Percentiles rank a stretch among this genome's conserved stretches.
phyloP scores from a whole-genome alignment of 2,113 vertebrate species.

The Tiliqua scincoides region DNA sequence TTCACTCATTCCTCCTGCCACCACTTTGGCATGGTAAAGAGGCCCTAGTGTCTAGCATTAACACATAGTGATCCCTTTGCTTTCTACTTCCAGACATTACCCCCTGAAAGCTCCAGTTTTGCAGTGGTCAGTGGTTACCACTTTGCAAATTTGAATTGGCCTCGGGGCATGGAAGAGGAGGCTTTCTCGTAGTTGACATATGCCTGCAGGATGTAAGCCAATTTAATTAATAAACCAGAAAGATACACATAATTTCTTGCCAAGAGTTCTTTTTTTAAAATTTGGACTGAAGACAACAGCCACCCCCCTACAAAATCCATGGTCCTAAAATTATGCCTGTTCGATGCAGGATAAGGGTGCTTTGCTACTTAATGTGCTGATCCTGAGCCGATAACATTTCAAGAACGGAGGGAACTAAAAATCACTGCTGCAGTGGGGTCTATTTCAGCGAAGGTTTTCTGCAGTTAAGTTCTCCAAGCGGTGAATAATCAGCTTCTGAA shows the following conservation, averaged over 20 bases:
- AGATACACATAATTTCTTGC: neutral
- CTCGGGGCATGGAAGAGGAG: neutral
- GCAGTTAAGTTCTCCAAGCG: constrained; percentile 61
- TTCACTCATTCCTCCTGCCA: neutral
- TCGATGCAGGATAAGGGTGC: neutral
- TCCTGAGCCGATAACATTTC: constrained; percentile 61
- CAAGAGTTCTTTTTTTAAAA: neutral
- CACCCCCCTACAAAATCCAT: neutral
- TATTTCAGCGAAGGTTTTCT: constrained; percentile 62
- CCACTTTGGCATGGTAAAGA: neutral
- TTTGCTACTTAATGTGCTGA: constrained; percentile 3
- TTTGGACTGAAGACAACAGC: constrained; percentile 3
- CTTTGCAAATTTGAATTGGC: neutral
- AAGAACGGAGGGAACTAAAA: constrained; percentile 64
- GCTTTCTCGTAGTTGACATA: neutral
- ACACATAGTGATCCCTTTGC: neutral
- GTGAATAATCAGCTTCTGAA: constrained; percentile 64
- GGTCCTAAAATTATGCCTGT: neutral
- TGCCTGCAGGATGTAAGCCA: neutral
- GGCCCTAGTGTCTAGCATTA: neutral
- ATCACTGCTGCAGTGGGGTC: constrained; percentile 61
- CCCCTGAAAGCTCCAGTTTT: neutral
- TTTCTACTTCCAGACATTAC: neutral
- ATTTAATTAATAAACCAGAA: constrained; percentile 15
- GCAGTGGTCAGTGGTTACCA: neutral